A percentile compares a stretch with the other conserved stretches of the same genome.
Conservation (phyloP, 2,797 vertebrate species). For the Silurus aristotelis region DNA sequence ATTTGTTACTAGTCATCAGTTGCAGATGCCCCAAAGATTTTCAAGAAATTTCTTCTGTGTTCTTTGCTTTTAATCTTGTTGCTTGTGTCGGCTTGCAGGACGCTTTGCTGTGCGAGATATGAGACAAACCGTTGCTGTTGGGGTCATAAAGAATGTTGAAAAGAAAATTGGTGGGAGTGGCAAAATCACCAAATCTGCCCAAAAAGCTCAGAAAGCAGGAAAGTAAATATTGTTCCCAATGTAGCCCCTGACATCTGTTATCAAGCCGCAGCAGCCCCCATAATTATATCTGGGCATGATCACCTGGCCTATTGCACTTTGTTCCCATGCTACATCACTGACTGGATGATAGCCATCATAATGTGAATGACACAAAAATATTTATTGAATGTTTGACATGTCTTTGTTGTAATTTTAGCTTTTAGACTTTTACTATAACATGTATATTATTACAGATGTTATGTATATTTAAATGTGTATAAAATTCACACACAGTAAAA, state of each 20-base stretch:
- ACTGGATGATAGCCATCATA: slow-evolving; percentile 4
- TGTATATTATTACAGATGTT: slow-evolving; percentile 1
- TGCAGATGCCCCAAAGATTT: not conserved
- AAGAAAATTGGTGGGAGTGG: slow-evolving; percentile 81
- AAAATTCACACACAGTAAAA: slow-evolving; percentile 28
- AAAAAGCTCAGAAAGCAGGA: slow-evolving; percentile 81
- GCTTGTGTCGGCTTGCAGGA: slow-evolving; percentile 58
- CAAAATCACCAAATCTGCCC: slow-evolving; percentile 85
- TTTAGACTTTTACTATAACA: slow-evolving; percentile 4
- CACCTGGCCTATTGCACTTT: slow-evolving; percentile 32
- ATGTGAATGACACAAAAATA: not conserved
- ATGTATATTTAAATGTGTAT: slow-evolving; percentile 26
- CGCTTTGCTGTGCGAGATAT: slow-evolving; percentile 86
- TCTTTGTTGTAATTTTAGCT: slow-evolving; percentile 13
- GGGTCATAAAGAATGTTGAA: slow-evolving; percentile 85
- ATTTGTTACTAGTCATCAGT: not conserved
- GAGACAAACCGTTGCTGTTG: slow-evolving; percentile 85
- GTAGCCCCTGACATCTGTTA: slow-evolving; percentile 20
- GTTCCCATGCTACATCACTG: not conserved
- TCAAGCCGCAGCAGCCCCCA: slow-evolving; percentile 1
- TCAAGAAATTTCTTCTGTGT: not conserved
- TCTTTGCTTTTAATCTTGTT: not conserved
- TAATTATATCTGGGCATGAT: slow-evolving; percentile 38
- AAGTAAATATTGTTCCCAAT: slow-evolving; percentile 71
- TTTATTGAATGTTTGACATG: not conserved